Evolutionary conservation across 2,797 vertebrate species (phyloP), one percentile per base, ranked within the genome.

Genomic region (Dryobates pubescens): DNA sequence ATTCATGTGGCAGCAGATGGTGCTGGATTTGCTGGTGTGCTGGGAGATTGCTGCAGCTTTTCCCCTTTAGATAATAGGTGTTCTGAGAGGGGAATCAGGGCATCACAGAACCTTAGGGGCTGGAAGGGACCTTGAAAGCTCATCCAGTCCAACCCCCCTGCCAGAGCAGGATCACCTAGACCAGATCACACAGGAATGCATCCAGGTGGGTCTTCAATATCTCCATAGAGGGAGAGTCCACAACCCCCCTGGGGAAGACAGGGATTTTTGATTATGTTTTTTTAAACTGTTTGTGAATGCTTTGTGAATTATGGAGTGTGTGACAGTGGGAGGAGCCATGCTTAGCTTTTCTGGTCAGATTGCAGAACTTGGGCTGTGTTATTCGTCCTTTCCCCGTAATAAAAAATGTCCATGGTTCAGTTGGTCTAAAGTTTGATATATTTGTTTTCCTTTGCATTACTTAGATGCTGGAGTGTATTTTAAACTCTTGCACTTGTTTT

Each of bases 391-490:
- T 67, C n/a, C 14, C 14, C 14, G 0, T 24, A 47, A 32, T 38
- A 59, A 79, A 79, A 69, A 88, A 12, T 2, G 4, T 13, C 6
- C 15, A 0, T 45, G 53, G 14, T 54, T 72, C 41, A 15, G 30
- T 12, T 10, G 12, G 34, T 61, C 0, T 6, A 2, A 72, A 75
- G 61, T 70, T 90, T 54, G 63, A 5, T 5, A 1, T 72, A 67
- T 43, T 92, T 88, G 62, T 30, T 84, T 90, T 88, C 41, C 53
- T 88, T 92, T 51, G 64, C 58, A 9, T 90, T 84, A 43, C 38
- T 75, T 84, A 47, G 61, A 13, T 78, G 61, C 49, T 32, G 20
- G 43, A 18, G 6, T 8, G 2, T 76, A 19, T 84, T 77, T 70
- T 45, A 49, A 90, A 10, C 17, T 24, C 8, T 32, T n/a, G n/a